Evolutionary conservation across 2,888 invertebrate species (phyloP), one percentile per base, ranked within the genome.

Genomic region (Temnothorax ravouxi): DNA sequence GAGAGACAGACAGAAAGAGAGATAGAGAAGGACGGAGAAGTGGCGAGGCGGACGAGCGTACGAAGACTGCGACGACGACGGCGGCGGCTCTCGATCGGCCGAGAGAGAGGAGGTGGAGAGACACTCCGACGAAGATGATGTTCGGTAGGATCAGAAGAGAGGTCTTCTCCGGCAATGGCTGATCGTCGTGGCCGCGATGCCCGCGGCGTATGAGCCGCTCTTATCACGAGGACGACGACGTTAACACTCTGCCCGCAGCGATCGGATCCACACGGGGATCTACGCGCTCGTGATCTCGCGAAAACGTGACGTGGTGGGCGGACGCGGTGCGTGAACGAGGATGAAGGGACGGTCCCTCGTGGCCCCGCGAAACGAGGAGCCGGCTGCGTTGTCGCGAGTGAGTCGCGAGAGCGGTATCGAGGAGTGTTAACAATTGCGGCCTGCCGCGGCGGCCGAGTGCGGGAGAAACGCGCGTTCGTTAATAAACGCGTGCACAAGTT

Each of bases 131-230:
- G 88, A 90, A 89, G 86, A 92, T 88, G 91, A 91, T 91, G 92
- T 84, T 91, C 86, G 88, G 88, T 71, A 85, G 87, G 67, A 86
- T 84, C 79, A 88, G 89, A 89, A 89, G 91, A 91, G 91, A 89
- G 92, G 77, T 93, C 88, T 89, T 87, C 84, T 82, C 88, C 79
- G 93, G 90, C 89, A 89, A 92, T 89, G 93, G 92, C 89, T 92
- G 90, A 92, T 82, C 84, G 85, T 52, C 82, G 83, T 56, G 74
- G 82, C 72, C 88, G 90, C 86, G 85, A 89, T 89, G 90, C 79
- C 87, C 87, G 87, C 86, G 82, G 86, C 84, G 38, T 86, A 83
- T 88, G 74, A 88, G 89, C 84, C 83, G 84, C 67, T 59, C 75
- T 59, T 59, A 21, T 83, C 87, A 86, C 86, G 86, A 86, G 88